Percentiles rank a stretch among this genome's conserved stretches.
phyloP scores from a whole-genome alignment of 2,113 vertebrate species.

The Phodopus roborovskii region DNA sequence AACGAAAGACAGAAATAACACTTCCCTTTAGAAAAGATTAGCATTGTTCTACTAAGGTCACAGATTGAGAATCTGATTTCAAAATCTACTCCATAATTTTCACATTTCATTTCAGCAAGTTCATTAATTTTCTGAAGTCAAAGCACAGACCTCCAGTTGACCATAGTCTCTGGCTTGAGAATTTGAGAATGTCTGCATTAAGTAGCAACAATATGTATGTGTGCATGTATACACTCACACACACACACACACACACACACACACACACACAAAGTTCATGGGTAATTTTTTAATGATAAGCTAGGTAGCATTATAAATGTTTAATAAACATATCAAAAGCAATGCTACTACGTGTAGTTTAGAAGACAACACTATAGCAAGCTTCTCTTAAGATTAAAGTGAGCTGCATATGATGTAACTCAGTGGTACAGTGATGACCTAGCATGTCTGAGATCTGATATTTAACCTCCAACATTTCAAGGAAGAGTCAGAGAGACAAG shows the following conservation, averaged over 20 bases:
- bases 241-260: too few relatives aligned
- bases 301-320: conserved; percentile 11
- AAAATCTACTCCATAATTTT: neutral
- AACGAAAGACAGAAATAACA: neutral
- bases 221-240: too few relatives aligned
- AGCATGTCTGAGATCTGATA: neutral
- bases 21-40: conserved; percentile 50
- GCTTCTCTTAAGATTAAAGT: neutral
- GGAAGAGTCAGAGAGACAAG: neutral
- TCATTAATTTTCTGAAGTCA: neutral
- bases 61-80: neutral
- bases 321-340: conserved; percentile 45
- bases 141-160: neutral
- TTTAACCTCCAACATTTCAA: neutral
- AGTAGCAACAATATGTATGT: neutral
- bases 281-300: conserved; percentile 56
- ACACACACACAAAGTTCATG: neutral
- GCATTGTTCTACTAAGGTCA: neutral
- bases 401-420: neutral
- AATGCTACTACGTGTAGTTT: conserved; percentile 56
- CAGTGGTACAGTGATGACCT: neutral
- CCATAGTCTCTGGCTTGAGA: neutral
- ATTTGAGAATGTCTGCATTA: neutral
- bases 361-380: conserved; percentile 47
- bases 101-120: neutral